Conservation (phyloP, 2,797 vertebrate species). For the Gambelia wislizenii region DNA sequence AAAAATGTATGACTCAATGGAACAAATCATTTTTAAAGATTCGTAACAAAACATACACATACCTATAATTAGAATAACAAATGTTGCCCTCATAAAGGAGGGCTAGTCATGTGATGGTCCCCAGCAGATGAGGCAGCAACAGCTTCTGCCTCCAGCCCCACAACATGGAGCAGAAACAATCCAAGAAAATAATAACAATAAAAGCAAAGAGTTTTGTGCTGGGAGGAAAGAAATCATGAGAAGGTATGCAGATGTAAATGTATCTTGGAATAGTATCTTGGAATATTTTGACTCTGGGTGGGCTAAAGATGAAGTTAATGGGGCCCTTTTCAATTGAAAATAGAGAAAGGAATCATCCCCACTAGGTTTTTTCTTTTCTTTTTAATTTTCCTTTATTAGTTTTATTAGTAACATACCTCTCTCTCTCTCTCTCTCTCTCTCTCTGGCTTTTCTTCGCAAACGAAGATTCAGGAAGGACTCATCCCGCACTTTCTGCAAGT, state of each 20-base stretch:
- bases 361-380: too few species aligned
- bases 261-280: too few species aligned
- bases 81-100: too few species aligned
- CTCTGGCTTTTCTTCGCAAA: too few species aligned
- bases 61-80: constrained; percentile 59
- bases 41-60: constrained; percentile 17
- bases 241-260: neutral
- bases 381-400: too few species aligned
- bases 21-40: constrained; percentile 61
- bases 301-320: constrained; percentile 8
- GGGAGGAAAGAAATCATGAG: neutral
- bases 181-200: neutral
- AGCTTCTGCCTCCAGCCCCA: constrained; percentile 50
- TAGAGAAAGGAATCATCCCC: too few species aligned
- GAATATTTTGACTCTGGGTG: neutral
- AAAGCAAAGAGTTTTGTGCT: constrained; percentile 27
- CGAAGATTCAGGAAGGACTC: too few species aligned
- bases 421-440: too few species aligned
- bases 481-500: too few species aligned
- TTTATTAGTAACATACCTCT: too few species aligned
- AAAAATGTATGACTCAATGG: neutral
- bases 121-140: constrained; percentile 60
- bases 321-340: neutral
- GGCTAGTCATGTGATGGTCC: constrained; percentile 47
- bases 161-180: constrained; percentile 32